These are phyloP conservation scores for Cinclus cinclus DNA, from an alignment of 2,113 vertebrate genomes.

Conservation along the genomic window DNA sequence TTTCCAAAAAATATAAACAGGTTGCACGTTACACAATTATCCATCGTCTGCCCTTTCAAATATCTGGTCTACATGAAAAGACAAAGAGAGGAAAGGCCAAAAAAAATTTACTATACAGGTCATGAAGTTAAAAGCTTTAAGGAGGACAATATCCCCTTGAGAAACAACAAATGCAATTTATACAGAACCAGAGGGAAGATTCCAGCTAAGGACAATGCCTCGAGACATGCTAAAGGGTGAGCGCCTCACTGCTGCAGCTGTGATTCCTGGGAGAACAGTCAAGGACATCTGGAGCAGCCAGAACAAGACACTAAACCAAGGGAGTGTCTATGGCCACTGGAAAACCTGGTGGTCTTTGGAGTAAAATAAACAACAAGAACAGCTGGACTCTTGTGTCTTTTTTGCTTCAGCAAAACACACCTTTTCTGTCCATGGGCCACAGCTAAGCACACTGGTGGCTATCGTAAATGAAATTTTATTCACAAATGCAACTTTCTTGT, in stretches of 20 bases:
- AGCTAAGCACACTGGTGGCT: neutral
- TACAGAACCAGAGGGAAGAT: conserved; percentile 17
- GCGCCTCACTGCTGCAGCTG: conserved; percentile 20
- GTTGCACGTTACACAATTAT: conserved; percentile 75
- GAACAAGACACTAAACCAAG: neutral
- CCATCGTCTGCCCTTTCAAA: conserved; percentile 82
- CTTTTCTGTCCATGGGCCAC: neutral
- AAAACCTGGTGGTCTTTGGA: neutral
- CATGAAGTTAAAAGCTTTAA: conserved; percentile 65
- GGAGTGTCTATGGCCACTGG: neutral
- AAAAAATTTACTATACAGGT: conserved; percentile 71
- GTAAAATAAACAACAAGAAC: neutral
- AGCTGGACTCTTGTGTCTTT: neutral
- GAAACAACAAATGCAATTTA: conserved; percentile 28
- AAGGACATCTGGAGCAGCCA: neutral
- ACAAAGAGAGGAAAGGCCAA: conserved; percentile 78
- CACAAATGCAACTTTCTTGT: neutral
- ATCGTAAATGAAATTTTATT: neutral
- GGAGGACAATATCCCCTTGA: conserved; percentile 56
- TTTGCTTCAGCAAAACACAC: neutral
- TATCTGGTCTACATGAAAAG: conserved; percentile 79
- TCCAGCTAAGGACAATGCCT: conserved; percentile 33
- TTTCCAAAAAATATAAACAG: conserved; percentile 68
- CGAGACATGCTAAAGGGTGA: conserved; percentile 27
- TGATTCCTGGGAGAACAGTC: neutral